phyloP scores from a whole-genome alignment of 2,797 vertebrate genomes.

The Phataginus tricuspis region DNA sequence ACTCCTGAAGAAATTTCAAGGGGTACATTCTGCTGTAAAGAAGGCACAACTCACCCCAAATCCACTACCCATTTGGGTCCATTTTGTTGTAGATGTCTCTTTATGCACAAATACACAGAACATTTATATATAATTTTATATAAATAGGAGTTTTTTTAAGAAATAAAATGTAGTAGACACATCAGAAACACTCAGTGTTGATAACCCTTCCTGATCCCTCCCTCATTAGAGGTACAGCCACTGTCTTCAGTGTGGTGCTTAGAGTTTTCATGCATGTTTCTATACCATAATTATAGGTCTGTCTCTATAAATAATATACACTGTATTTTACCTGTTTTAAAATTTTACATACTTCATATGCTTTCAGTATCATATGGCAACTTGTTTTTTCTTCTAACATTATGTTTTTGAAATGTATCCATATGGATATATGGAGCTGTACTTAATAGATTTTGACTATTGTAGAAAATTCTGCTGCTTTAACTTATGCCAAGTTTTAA shows the following conservation, averaged over 20 bases:
- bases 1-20: not conserved
- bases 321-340: not conserved
- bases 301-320: not conserved
- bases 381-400: not conserved
- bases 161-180: not conserved
- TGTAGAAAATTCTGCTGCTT: not conserved
- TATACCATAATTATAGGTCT: not conserved
- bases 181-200: not conserved
- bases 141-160: not conserved
- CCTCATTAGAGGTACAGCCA: no score
- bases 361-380: not conserved
- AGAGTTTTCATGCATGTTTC: not conserved
- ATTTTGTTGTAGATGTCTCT: not conserved
- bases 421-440: not conserved
- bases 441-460: not conserved
- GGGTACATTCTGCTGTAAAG: not conserved
- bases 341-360: not conserved
- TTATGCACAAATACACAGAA: not conserved
- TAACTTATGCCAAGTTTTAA: not conserved
- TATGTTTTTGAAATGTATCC: not conserved
- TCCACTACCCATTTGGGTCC: not conserved
- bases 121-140: not conserved
- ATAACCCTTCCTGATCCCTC: not conserved
- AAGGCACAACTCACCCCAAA: not conserved
- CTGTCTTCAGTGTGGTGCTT: not conserved